Base-by-base conservation (phyloP, 2,797 vertebrate genomes). In the Limosa lapponica region DNA sequence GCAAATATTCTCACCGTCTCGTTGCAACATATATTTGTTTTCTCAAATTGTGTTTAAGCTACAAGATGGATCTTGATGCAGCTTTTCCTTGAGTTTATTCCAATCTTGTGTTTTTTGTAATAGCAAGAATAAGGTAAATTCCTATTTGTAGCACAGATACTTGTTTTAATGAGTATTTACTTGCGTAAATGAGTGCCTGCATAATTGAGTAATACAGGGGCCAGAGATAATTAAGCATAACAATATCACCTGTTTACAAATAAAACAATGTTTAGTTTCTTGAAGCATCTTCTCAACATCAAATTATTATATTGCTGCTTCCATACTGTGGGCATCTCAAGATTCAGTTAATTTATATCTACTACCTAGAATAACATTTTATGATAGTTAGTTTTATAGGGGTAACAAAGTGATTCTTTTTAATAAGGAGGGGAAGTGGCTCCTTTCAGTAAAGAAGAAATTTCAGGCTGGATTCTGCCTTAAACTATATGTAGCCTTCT, bases 121-220 rank as follows among this genome's bases (percentile, higher is more conserved):
- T 25, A 92, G 27, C 39, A 71, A 91, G 82, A 95, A 34, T 94
- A 96, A 69, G 52, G 58, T 83, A 93, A 96, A 94, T 89, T 95
- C 71, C 32, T 96, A 82, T 94, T 97, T 95, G 61, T 32, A 95
- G 51, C 71, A 96, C 34, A 94, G 51, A 54, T 84, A 84, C 62
- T 93, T 82, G 74, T 77, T 95, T 95, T 97, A 97, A 95, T 94
- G 58, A 95, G 48, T 93, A 95, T 95, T 97, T 96, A 92, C 66
- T 90, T 78, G 18, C 12, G 46, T 87, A 95, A 92, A 97, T 84
- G 70, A 96, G 25, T 90, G 70, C 44, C 88, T 96, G 78, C 55
- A 87, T 96, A 96, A 97, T 51, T 95, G 80, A 96, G 67, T 90
- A 94, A 89, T 86, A 86, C 78, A 97, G 91, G 92, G 62, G 75